Evolutionary conservation across 1,140 invertebrate species (phyloP), one percentile per base, ranked within the genome.

Genomic region (Coenobita brevimanus): DNA sequence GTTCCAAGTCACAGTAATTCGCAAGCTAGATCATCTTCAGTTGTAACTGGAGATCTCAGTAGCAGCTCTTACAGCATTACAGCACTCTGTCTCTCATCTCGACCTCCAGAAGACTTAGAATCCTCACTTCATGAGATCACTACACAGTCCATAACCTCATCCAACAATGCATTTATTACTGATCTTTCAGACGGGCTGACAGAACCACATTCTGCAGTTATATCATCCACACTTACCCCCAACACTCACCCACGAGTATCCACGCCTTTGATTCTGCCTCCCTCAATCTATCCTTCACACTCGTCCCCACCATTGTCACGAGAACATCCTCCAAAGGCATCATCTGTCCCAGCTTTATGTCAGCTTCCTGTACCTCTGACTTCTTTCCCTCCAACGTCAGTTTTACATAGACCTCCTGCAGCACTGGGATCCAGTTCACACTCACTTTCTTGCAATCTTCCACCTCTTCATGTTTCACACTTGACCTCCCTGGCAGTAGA

Each of bases 61-160:
- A 87, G 64, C 41, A 87, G 64, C 38, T 87, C 85, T 15, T 87
- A 87, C 24, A 87, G 85, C 41, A 87, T 87, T 24, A 87, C 85
- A 36, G 76, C 85, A n/a, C 38, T 87, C 3, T 87, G 85, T 60
- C 62, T 87, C 3, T 87, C 85, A 36, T 87, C 85, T 50, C 60
- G 78, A 24, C 76, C 85, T 50, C 60, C 67, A 64, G 50, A 87
- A 41, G 76, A 80, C 33, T 30, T 80, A 41, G 75, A 87, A 3
- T 57, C 85, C 27, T 50, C 78, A 27, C 30, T 87, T 6, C 43
- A 50, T 15, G 62, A 71, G 13, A 71, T 87, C 38, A 33, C 62
- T 8, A 60, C 43, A 17, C 38, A 54, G 17, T 62, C 76, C 10
- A 54, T 57, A 3, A 36, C 62, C 17, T 67, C 75, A 41, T 71